Evolutionary conservation across 2,888 invertebrate genomes (phyloP).

Genomic region (Drosophila meridiana): DNA sequence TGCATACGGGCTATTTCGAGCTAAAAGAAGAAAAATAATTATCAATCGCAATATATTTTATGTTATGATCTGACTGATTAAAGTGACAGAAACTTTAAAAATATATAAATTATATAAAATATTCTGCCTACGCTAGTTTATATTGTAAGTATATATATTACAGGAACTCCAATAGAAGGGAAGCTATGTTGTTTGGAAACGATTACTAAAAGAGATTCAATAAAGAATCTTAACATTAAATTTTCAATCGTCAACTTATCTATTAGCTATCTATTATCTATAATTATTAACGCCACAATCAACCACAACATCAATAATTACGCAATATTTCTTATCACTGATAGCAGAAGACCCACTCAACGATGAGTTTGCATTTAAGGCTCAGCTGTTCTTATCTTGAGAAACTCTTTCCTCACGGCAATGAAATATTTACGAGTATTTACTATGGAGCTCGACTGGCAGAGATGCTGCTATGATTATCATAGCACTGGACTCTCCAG

Average conservation of each 20-base stretch:
- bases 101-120: too few species aligned
- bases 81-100: neutral
- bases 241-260: neutral
- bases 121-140: too few species aligned
- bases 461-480: neutral
- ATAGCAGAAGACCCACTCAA: neutral
- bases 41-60: neutral
- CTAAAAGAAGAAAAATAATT: slow-evolving; percentile 7
- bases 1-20: slow-evolving; percentile 66
- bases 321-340: neutral
- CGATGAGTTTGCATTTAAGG: neutral
- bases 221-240: neutral
- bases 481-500: neutral
- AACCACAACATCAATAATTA: neutral
- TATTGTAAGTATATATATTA: too few species aligned
- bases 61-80: neutral
- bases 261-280: neutral
- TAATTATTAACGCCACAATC: neutral
- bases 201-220: neutral
- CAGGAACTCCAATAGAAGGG: too few species aligned
- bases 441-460: too few species aligned
- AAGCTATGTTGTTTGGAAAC: too few species aligned
- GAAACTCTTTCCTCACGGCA: slow-evolving; percentile 1
- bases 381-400: neutral
- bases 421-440: neutral